phyloP scores from a whole-genome alignment of 2,113 vertebrate genomes.

The Prionailurus bengalensis region DNA sequence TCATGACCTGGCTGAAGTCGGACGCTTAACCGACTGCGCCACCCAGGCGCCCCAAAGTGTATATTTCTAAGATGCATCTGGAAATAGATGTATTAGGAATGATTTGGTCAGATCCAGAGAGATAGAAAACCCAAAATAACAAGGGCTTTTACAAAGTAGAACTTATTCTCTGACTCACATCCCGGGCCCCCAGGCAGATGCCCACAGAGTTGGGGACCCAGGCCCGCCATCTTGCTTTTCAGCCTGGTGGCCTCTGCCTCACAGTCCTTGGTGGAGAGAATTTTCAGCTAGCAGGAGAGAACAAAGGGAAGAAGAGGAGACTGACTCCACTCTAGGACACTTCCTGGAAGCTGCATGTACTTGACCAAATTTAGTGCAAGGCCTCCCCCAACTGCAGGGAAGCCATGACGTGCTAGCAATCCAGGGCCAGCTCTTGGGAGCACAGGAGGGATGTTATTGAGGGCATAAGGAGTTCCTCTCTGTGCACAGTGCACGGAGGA shows the following conservation, averaged over 20 bases:
- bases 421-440: too few species aligned
- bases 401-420: rapidly evolving
- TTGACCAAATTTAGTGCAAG: too few species aligned
- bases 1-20: too few species aligned
- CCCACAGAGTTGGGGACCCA: background rate
- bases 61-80: background rate
- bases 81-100: background rate
- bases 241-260: background rate
- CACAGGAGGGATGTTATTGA: background rate
- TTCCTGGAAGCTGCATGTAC: background rate
- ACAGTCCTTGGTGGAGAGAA: background rate
- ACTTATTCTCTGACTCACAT: background rate
- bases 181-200: background rate
- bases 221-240: background rate
- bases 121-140: background rate
- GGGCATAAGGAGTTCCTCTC: background rate
- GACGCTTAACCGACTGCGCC: too few species aligned
- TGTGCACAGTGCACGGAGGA: background rate
- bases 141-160: background rate
- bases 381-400: too few species aligned
- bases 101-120: background rate
- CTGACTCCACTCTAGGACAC: background rate
- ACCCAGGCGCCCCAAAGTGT: background rate
- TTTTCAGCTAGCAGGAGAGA: background rate
- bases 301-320: background rate